Evolutionary conservation across 2,113 vertebrate genomes (phyloP), one percentile per base, ranked within the genome.

Genomic region (Callionymus lyra): DNA sequence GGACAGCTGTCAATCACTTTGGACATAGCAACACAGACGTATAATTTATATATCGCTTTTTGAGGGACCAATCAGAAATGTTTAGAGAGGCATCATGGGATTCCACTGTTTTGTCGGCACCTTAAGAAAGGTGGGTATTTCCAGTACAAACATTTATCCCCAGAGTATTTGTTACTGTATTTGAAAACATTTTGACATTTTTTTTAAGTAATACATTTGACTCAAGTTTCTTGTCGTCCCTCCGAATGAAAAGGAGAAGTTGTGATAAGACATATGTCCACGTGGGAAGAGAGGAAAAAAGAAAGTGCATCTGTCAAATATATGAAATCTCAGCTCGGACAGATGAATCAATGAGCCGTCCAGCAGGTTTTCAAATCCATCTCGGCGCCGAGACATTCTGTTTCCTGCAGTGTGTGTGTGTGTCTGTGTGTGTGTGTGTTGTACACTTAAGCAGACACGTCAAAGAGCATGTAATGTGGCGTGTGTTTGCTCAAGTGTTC

Each of bases 401-500:
- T 41, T 75, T 76, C 70, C 71, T 74, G 66, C 57, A 63, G 44
- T 27, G 1, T 6, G 35, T n/a, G n/a, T n/a, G n/a, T n/a, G n/a
- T n/a, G n/a, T n/a, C n/a, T n/a, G n/a, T n/a, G n/a, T n/a, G n/a
- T n/a, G n/a, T n/a, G n/a, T 61, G 67, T 78, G 66, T 59, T 65
- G 62, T 53, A 54, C 65, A 60, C 65, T 74, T 71, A 70, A 72
- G 70, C 73, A 79, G 68, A 78, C 76, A 76, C 41, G 58, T 78
- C 71, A 67, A 56, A 65, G 56, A 64, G 57, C 47, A 56, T 72
- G 64, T 70, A 69, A 72, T 77, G 53, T 76, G 59, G 77, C 79
- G 76, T 79, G 63, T 77, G 60, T 74, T 71, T 70, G 74, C 51
- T 54, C 56, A 55, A 77, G 63, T 84, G 83, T 76, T 64, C 51